Evolutionary conservation across 92 coral and sea anemone species (phyloP).

Genomic region (Virgularia gustaviana): DNA sequence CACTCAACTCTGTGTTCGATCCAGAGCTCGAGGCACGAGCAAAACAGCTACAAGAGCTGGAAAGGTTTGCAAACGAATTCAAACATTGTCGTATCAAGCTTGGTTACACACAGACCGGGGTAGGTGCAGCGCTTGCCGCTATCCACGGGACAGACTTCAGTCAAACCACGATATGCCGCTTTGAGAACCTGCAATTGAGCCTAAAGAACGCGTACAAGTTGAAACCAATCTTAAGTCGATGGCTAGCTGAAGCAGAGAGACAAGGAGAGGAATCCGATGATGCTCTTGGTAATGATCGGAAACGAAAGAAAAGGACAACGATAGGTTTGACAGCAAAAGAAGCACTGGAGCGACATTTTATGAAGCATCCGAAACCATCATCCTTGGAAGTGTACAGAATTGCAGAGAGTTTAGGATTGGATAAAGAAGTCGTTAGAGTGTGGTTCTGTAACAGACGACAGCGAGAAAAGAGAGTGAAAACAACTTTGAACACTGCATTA

Average conservation of each 20-base stretch:
- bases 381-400: constrained; percentile 85
- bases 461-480: constrained; percentile 80
- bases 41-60: constrained; percentile 33
- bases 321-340: constrained; percentile 96
- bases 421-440: constrained; percentile 92
- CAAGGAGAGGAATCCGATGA: constrained; percentile 48
- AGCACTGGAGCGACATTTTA: constrained; percentile 79
- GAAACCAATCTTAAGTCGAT: constrained; percentile 30
- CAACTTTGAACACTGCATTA: constrained; percentile 23
- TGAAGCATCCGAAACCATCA: constrained; percentile 92
- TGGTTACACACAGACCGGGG: constrained; percentile 39
- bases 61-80: constrained; percentile 38
- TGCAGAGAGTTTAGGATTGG: constrained; percentile 86
- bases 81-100: constrained; percentile 40
- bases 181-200: constrained; percentile 30
- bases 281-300: constrained; percentile 54
- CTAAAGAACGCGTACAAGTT: constrained; percentile 35
- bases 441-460: constrained; percentile 99
- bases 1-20: constrained; percentile 12
- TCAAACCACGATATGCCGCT: constrained; percentile 38
- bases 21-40: constrained; percentile 33
- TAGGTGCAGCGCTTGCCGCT: constrained; percentile 30
- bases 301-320: constrained; percentile 82
- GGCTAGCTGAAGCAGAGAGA: constrained; percentile 38
- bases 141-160: constrained; percentile 41